Base-by-base conservation (phyloP, 2,797 vertebrate species). In the Acrossocheilus wenchowensis region DNA sequence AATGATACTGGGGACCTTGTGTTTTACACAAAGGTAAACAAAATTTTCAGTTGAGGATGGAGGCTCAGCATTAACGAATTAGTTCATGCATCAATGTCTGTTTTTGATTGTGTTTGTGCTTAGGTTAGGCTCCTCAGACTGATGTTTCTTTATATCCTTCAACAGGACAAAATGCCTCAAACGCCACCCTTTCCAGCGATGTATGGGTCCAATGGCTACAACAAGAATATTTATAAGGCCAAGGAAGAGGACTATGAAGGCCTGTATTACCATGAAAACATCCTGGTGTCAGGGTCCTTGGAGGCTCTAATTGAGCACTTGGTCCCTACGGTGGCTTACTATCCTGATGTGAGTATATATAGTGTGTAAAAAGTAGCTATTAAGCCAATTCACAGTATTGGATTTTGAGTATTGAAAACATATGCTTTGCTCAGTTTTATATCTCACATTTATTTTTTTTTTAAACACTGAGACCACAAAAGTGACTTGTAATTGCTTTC, bases 221-320 rank as follows among this genome's bases (percentile, higher is more conserved):
- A 97, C 94, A 96, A 96, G 87, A 97, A 97, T 92, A 91, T 97
- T 45, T 97, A 96, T 90, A 96, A 96, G 93, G 92, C 93, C 30
- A 94, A 96, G 86, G 97, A 97, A 54, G 96, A 97, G 60, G 94
- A 92, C 89, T 96, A 94, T 74, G 93, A 94, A 2, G 97, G 95
- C 26, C 93, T 99, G 17, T 96, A 91, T 92, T 99, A 97, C 90
- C 96, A 97, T 81, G 97, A 98, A 90, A 97, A 97, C 95, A 97
- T 95, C 92, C 95, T 99, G 88, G 95, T 96, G 10, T 98, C 98
- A 0, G 98, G 98, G 5, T 98, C 98, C 78, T 94, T 99, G 93
- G 98, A 99, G 95, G 97, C 97, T 64, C 97, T 99, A 88, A 96
- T 99, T 88, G 96, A 96, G 84, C 98, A 98, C 93, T 92, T 99